phyloP scores from a whole-genome alignment of 2,113 vertebrate genomes.

The Eptesicus fuscus region DNA sequence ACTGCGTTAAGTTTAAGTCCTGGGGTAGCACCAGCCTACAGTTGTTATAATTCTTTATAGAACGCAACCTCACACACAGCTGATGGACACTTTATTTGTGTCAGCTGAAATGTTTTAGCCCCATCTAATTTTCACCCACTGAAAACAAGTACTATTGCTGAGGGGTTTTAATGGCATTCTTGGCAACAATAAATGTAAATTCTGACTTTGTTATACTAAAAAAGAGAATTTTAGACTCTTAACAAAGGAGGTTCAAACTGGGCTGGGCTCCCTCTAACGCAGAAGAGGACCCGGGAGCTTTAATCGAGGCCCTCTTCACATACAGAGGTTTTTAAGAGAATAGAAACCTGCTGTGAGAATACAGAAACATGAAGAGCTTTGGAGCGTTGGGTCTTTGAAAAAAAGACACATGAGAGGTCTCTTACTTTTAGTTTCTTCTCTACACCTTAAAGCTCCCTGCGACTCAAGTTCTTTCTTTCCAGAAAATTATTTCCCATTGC shows the following conservation, averaged over 20 bases:
- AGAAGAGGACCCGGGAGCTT: background rate
- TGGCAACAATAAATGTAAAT: background rate
- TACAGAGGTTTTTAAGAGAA: background rate
- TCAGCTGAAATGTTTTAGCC: background rate
- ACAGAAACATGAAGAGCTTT: background rate
- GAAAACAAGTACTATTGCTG: background rate
- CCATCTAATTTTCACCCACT: background rate
- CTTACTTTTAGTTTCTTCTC: background rate
- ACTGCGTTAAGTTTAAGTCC: background rate
- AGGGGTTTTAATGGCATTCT: background rate
- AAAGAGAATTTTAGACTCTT: background rate
- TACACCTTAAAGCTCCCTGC: background rate
- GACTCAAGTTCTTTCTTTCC: background rate
- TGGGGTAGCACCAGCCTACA: background rate
- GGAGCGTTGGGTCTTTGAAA: background rate
- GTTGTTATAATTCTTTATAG: background rate
- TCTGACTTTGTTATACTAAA: constrained; percentile 37
- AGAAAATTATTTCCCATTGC: background rate
- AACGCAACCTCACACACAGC: background rate
- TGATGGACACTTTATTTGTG: background rate
- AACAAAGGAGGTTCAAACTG: background rate
- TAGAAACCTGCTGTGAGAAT: background rate
- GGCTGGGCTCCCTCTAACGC: background rate
- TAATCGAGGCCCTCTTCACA: background rate
- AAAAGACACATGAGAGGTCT: background rate